Evolutionary conservation across 2,888 invertebrate species (phyloP).

Genomic region (Pachydiplax longipennis): DNA sequence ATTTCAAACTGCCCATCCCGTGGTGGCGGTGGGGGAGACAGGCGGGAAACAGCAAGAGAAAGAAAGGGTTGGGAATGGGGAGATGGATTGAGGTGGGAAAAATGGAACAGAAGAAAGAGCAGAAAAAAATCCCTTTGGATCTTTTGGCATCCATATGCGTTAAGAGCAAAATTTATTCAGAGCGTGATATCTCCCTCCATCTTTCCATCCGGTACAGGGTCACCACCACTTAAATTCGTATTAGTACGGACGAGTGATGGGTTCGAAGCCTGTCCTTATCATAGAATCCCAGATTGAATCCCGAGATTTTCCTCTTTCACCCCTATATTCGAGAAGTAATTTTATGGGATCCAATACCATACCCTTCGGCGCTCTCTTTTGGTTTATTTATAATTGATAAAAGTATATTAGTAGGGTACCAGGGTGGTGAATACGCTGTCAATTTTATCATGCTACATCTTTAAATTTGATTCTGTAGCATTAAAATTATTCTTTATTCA

Average conservation of each 20-base stretch:
- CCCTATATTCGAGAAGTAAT: no score
- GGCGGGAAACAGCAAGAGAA: not conserved
- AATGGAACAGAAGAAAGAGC: not conserved
- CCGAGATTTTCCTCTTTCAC: no score
- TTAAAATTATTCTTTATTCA: no score
- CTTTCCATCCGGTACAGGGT: not conserved
- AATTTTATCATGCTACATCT: no score
- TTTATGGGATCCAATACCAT: no score
- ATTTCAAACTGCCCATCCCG: constrained; percentile 22
- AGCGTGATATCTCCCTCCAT: constrained; percentile 25
- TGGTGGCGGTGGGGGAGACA: not conserved
- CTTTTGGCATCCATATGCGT: constrained; percentile 13
- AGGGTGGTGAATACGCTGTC: no score
- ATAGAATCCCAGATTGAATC: no score
- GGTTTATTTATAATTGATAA: no score
- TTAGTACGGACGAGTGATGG: not conserved
- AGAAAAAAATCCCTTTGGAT: not conserved
- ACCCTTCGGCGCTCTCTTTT: no score
- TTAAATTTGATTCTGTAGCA: no score
- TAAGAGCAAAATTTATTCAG: constrained; percentile 31
- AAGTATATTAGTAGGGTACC: no score
- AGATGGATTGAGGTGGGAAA: not conserved
- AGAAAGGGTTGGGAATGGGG: not conserved
- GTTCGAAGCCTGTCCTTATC: not conserved
- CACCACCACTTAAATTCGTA: constrained; percentile 36